Percentiles rank a stretch among this genome's conserved stretches.
phyloP scores from a whole-genome alignment of 1,140 invertebrate genomes.

The Rhopalosiphum padi region DNA sequence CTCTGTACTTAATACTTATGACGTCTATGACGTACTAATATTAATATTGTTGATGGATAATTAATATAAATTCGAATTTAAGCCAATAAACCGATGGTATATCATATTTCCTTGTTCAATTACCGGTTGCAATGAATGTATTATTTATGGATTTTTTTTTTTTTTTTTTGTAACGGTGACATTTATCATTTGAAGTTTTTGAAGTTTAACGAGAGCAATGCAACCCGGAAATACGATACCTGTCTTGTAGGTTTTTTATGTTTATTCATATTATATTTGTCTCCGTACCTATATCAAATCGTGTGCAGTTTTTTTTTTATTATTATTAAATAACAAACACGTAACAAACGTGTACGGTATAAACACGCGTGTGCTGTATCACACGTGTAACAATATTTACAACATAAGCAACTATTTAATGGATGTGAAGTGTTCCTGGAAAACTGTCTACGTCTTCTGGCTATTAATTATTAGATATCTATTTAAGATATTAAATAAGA shows the following conservation, averaged over 20 bases:
- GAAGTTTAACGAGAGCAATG: background rate
- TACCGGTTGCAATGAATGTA: too few relatives aligned
- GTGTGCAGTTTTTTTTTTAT: background rate
- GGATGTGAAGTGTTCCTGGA: too few relatives aligned
- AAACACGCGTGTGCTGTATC: background rate
- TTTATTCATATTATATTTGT: background rate
- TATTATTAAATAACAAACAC: background rate
- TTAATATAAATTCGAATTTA: too few relatives aligned
- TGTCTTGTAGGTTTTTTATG: background rate
- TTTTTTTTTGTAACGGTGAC: background rate
- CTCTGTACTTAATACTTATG: too few relatives aligned
- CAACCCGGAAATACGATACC: background rate
- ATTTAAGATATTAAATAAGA: background rate
- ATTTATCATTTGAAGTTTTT: background rate
- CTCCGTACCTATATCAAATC: background rate
- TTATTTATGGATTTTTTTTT: background rate
- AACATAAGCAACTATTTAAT: background rate
- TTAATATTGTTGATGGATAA: too few relatives aligned
- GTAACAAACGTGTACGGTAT: too few relatives aligned
- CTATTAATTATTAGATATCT: background rate
- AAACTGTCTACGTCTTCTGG: background rate
- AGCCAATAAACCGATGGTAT: too few relatives aligned
- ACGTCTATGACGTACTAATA: too few relatives aligned
- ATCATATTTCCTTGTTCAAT: too few relatives aligned
- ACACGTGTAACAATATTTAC: too few relatives aligned